Percentiles rank a stretch among this genome's conserved stretches.
These are phyloP conservation scores for Entomobrya multifasciata DNA, from an alignment of 2,888 invertebrate species.

Conservation along the genomic window DNA sequence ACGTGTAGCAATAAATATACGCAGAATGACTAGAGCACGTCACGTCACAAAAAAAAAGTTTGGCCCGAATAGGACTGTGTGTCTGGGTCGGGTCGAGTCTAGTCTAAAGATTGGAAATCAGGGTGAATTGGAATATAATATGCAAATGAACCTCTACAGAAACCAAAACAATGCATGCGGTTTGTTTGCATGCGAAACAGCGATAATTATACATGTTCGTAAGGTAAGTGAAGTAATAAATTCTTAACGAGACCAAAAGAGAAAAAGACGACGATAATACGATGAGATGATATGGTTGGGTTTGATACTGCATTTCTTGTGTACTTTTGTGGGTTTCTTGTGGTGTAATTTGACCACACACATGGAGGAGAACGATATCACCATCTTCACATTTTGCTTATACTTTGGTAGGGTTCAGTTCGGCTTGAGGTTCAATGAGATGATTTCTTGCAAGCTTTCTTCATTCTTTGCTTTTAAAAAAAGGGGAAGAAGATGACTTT, in stretches of 20 bases:
- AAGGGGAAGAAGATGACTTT: background rate
- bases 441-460: no score
- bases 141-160: background rate
- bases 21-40: no score
- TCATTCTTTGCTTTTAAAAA: background rate
- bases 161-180: background rate
- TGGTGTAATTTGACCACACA: constrained; percentile 25
- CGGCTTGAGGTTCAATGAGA: no score
- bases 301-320: background rate
- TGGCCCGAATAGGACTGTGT: background rate
- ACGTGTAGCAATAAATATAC: background rate
- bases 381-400: background rate
- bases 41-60: background rate
- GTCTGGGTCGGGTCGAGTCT: background rate
- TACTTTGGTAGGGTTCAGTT: background rate
- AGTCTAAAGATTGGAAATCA: background rate
- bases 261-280: background rate
- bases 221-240: background rate
- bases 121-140: constrained; percentile 6
- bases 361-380: constrained; percentile 3
- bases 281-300: background rate
- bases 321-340: background rate
- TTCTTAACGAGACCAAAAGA: background rate
- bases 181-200: constrained; percentile 13
- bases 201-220: background rate